A percentile compares a stretch with the other conserved stretches of the same genome.
Conservation (phyloP, 2,797 vertebrate genomes). For the Falco berigora region DNA sequence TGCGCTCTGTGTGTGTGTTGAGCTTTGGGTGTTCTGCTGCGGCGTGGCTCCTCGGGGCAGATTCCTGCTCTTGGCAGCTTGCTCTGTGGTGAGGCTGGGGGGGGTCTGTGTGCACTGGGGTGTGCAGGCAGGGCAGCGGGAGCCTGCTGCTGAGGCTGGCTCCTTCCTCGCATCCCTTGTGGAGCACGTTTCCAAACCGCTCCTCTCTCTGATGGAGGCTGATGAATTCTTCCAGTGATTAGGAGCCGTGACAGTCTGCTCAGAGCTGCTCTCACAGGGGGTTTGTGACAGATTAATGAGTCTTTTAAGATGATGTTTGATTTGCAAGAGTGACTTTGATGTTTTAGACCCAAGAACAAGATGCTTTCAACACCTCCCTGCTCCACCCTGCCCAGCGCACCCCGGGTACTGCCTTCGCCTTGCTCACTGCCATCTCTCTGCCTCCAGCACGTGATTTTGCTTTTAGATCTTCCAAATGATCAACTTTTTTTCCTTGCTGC, state of each 20-base stretch:
- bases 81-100: background rate
- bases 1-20: accelerated
- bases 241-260: background rate
- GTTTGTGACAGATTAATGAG: background rate
- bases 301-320: background rate
- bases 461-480: background rate
- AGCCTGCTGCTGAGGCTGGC: background rate
- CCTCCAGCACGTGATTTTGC: background rate
- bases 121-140: background rate
- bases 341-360: background rate
- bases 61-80: background rate
- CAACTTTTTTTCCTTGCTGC: background rate
- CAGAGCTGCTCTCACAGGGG: background rate
- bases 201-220: background rate
- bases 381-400: background rate
- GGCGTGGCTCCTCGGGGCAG: background rate
- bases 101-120: background rate
- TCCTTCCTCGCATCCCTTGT: background rate
- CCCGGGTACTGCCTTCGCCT: background rate
- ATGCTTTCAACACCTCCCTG: background rate
- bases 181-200: background rate
- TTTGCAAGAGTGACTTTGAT: background rate
- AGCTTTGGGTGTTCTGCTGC: background rate
- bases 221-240: background rate
- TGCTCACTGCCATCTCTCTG: background rate